Conservation (phyloP, 2,797 vertebrate species). For the Scomberomorus guttatus region DNA sequence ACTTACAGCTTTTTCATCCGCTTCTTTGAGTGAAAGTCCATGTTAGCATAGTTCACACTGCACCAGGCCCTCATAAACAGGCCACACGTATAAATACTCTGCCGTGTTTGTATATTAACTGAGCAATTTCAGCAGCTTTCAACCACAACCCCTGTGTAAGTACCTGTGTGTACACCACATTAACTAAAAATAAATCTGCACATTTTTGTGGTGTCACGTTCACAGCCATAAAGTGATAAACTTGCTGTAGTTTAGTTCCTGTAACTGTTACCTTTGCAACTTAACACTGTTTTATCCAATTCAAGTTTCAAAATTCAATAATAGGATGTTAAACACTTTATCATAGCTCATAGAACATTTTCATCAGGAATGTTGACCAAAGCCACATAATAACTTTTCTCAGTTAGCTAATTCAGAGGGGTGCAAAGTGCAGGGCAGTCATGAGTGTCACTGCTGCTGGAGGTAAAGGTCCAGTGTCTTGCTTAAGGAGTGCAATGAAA, state of each 20-base stretch:
- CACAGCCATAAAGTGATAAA: background rate
- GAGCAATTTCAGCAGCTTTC: background rate
- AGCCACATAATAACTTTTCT: background rate
- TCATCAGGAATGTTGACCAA: background rate
- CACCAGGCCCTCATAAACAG: background rate
- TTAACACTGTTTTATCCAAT: background rate
- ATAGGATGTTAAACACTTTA: background rate
- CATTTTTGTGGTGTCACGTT: background rate
- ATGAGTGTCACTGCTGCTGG: constrained; percentile 8
- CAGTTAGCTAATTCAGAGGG: background rate
- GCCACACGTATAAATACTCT: constrained; percentile 25
- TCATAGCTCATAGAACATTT: background rate
- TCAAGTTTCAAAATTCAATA: background rate
- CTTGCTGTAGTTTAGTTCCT: background rate
- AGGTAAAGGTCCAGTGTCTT: constrained; percentile 14
- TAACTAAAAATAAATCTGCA: background rate
- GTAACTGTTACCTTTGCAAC: background rate
- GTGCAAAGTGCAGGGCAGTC: constrained; percentile 39
- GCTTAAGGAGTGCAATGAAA: background rate
- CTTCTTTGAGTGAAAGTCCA: background rate
- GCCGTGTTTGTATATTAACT: constrained; percentile 66
- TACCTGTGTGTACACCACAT: background rate
- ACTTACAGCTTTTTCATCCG: constrained; percentile 26
- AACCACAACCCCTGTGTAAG: background rate
- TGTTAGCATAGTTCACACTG: background rate